Conservation (phyloP, 2,888 invertebrate genomes). For the Parasteatoda lunata region DNA sequence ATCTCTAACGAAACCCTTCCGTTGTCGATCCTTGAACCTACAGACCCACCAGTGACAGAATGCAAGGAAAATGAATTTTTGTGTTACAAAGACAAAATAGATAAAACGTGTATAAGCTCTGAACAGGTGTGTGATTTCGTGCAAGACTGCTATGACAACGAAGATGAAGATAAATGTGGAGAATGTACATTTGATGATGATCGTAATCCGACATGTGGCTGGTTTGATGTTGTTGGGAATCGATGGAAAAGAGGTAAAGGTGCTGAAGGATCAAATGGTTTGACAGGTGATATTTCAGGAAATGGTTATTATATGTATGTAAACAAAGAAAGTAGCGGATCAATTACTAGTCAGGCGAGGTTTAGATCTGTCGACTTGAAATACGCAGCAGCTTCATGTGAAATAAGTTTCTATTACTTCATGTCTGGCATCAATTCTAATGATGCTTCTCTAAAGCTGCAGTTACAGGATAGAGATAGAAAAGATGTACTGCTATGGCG, state of each 20-base stretch:
- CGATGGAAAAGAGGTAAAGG: constrained; percentile 64
- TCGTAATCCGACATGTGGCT: constrained; percentile 62
- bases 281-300: constrained; percentile 30
- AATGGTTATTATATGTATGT: constrained; percentile 65
- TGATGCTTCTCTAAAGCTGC: constrained; percentile 50
- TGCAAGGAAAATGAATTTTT: constrained; percentile 42
- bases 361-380: constrained; percentile 57
- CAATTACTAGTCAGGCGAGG: constrained; percentile 39
- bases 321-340: constrained; percentile 33
- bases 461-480: constrained; percentile 25
- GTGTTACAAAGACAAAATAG: constrained; percentile 31
- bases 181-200: constrained; percentile 62
- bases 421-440: constrained; percentile 53
- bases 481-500: constrained; percentile 38
- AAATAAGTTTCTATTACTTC: constrained; percentile 66
- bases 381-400: constrained; percentile 44
- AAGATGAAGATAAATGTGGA: constrained; percentile 69
- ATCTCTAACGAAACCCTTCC: constrained; percentile 52
- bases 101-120: constrained; percentile 38
- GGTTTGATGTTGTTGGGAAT: constrained; percentile 48
- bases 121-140: constrained; percentile 68
- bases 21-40: constrained; percentile 28
- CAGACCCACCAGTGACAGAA: constrained; percentile 18
- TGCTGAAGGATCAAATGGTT: constrained; percentile 31
- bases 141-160: constrained; percentile 59